phyloP scores from a whole-genome alignment of 1,140 invertebrate species.

The Mylabris phalerata region DNA sequence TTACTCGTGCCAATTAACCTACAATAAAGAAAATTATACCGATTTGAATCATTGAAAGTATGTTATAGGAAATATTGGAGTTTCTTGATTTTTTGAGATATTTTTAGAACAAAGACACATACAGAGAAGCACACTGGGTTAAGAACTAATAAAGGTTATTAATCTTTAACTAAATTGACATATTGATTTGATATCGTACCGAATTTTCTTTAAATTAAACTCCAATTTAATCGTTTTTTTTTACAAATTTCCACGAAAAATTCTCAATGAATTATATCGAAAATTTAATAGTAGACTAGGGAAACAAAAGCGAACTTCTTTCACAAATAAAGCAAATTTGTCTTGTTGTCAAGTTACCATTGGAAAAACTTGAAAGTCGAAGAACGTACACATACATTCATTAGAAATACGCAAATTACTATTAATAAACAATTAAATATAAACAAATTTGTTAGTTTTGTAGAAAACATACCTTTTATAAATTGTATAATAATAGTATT shows the following conservation, averaged over 20 bases:
- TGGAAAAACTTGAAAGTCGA: constrained; percentile 1
- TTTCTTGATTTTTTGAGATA: constrained; percentile 11
- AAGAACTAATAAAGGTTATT: constrained; percentile 28
- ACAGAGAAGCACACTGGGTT: constrained; percentile 13
- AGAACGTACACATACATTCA: not conserved
- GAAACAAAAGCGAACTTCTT: not conserved
- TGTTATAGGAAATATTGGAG: not conserved
- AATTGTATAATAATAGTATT: constrained; percentile 20
- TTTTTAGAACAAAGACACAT: constrained; percentile 34
- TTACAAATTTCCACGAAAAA: too few species aligned
- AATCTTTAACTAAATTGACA: constrained; percentile 35
- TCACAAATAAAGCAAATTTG: constrained; percentile 19
- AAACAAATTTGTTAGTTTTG: too few species aligned
- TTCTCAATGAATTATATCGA: too few species aligned
- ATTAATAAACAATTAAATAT: too few species aligned
- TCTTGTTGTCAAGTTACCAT: constrained; percentile 31
- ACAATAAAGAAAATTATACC: not conserved
- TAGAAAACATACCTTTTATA: constrained; percentile 51
- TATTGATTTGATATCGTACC: constrained; percentile 31
- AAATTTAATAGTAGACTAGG: too few species aligned
- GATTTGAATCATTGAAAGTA: not conserved
- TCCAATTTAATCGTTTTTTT: not conserved
- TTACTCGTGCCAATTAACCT: not conserved
- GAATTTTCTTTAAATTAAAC: not conserved
- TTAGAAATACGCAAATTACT: too few species aligned